A percentile compares a stretch with the other conserved stretches of the same genome.
Conservation (phyloP, 2,797 vertebrate species). For the Phrynocephalus vlangalii region DNA sequence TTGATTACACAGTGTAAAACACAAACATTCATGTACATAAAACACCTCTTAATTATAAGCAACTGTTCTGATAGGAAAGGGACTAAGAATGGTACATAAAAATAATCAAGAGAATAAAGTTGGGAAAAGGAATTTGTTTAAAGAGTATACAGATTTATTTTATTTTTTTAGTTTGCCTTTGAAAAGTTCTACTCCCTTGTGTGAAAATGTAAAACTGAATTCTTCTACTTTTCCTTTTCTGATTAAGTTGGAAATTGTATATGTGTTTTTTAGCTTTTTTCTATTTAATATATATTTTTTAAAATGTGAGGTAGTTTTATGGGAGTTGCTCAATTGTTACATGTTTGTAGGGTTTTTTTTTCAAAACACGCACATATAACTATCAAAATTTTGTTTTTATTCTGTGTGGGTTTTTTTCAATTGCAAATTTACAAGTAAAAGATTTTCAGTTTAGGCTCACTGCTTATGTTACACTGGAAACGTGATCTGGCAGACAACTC, state of each 20-base stretch:
- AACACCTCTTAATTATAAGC: background rate
- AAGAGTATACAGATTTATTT: background rate
- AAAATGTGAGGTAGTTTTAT: conserved; percentile 7
- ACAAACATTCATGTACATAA: conserved; percentile 6
- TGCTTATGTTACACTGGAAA: background rate
- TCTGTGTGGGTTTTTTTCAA: background rate
- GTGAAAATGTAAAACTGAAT: background rate
- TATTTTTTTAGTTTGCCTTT: background rate
- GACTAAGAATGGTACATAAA: background rate
- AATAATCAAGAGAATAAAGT: background rate
- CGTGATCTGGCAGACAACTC: background rate
- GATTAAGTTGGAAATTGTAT: no score
- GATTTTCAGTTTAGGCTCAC: background rate
- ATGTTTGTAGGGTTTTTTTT: no score
- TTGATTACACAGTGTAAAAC: conserved; percentile 11
- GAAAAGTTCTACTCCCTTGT: background rate
- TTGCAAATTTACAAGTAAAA: background rate
- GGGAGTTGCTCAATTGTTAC: background rate
- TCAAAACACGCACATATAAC: no score
- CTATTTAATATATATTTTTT: background rate
- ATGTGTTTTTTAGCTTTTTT: background rate
- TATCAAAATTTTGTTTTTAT: background rate
- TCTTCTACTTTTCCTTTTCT: background rate
- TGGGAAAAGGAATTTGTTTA: background rate
- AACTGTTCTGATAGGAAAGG: background rate